Base-by-base conservation (phyloP, 2,888 invertebrate species). In the Halictus quadricinctus region DNA sequence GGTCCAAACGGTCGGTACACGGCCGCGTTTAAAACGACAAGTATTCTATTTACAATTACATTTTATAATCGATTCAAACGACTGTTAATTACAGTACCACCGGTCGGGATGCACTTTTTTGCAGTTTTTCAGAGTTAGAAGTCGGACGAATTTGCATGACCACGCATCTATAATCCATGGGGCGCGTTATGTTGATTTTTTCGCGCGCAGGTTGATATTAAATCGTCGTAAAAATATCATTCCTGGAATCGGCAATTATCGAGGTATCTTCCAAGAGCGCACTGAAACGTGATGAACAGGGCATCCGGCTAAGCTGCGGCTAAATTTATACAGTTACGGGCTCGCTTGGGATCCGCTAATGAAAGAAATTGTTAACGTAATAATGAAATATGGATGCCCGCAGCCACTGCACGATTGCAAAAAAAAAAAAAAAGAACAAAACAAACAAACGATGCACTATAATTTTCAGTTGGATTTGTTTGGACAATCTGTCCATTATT, bases 31-130 rank as follows among this genome's bases (percentile, higher is more conserved):
- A 18, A 0, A 43, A 2, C 60, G 36, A 13, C 54, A 54, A 69
- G 54, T 18, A 50, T 60, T 78, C 82, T 74, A 60, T 82, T 86
- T 82, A 80, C 25, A 25, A 48, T 72, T 73, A 72, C 72, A 75
- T 85, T 88, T 80, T 78, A 58, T 80, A 89, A 87, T 89, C 83
- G 77, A 89, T 89, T 86, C 80, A 81, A 89, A 89, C 79, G 81
- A 79, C 78, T 77, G 83, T 60, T 89, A 86, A 89, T 89, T 87
- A 58, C 13, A 70, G 58, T 72, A 13, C 36, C 15, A 29, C 2
- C n/a, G 8, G 8, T 29, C 25, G 12, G 29, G 43, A 29, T 54
- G 21, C n/a, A 10, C 8, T 41, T 41, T 81, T 77, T 72, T 74
- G 36, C 18, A 13, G 13, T n/a, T 72, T 72, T 25, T 29, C 69